phyloP scores from a whole-genome alignment of 2,113 vertebrate species.

The Tinamus guttatus region DNA sequence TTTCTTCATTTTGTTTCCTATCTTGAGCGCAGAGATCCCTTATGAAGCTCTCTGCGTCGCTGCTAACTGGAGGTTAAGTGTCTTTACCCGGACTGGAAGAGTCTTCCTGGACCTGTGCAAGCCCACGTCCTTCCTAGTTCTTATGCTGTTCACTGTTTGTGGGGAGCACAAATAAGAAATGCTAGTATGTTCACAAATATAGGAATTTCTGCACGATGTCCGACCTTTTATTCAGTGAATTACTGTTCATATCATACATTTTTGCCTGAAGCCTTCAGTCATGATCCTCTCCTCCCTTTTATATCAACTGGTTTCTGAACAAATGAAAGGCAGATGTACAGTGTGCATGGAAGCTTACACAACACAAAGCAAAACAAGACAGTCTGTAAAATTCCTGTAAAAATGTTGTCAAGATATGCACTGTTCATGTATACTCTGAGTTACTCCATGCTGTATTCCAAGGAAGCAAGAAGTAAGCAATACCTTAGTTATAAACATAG shows the following conservation, averaged over 20 bases:
- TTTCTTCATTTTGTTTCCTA: background rate
- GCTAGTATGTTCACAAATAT: background rate
- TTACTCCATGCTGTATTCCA: slow-evolving; percentile 49
- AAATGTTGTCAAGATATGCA: background rate
- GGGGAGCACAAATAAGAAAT: background rate
- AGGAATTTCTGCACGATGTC: background rate
- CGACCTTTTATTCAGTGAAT: background rate
- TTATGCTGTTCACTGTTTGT: background rate
- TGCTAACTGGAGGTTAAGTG: background rate
- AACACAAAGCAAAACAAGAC: background rate
- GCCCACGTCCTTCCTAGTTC: rapidly evolving
- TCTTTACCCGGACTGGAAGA: background rate
- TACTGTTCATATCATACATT: background rate
- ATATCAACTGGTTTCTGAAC: background rate
- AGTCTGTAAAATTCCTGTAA: background rate
- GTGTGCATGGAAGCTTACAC: background rate
- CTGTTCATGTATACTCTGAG: background rate
- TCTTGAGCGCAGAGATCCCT: background rate
- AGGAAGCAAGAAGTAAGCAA: slow-evolving; percentile 2
- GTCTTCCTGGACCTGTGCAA: background rate
- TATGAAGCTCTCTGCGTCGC: background rate
- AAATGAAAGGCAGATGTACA: background rate
- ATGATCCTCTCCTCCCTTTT: background rate
- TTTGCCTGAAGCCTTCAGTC: background rate
- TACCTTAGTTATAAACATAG: slow-evolving; percentile 23